A percentile compares a stretch with the other conserved stretches of the same genome.
phyloP scores from a whole-genome alignment of 2,113 vertebrate genomes.

The Pelodiscus sinensis region DNA sequence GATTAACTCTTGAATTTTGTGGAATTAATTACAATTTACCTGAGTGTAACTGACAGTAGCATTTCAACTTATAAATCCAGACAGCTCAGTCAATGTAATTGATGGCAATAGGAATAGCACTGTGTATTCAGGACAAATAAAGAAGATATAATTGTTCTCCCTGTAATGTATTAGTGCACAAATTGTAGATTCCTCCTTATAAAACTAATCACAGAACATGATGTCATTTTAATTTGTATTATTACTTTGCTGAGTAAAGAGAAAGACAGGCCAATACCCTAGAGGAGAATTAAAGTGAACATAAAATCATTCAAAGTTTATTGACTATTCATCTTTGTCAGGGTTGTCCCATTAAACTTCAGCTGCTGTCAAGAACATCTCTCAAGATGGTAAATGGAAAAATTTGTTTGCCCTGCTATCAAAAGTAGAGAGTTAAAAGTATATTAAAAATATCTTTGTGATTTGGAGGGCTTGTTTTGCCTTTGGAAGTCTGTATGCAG shows the following conservation, averaged over 20 bases:
- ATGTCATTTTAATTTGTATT: slow-evolving; percentile 35
- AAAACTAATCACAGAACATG: not conserved
- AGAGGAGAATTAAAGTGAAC: slow-evolving; percentile 53
- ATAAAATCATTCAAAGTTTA: not conserved
- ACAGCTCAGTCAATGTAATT: not conserved
- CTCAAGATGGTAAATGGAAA: not conserved
- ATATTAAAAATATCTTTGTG: not conserved
- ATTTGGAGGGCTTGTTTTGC: not conserved
- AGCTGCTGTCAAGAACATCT: slow-evolving; percentile 12
- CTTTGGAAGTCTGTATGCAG: not conserved
- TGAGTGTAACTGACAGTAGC: not conserved
- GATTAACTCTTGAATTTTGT: not conserved
- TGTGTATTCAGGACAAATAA: not conserved
- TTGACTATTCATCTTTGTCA: not conserved
- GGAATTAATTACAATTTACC: not conserved
- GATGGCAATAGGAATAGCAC: not conserved
- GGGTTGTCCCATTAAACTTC: not conserved
- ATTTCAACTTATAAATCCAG: not conserved
- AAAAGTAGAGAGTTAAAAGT: not conserved
- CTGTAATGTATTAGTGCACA: not conserved
- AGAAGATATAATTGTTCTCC: not conserved
- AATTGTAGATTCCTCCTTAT: not conserved
- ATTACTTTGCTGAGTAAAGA: slow-evolving; percentile 50
- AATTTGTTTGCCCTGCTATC: not conserved
- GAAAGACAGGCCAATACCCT: slow-evolving; percentile 32